Base-by-base conservation (phyloP, 2,797 vertebrate genomes). In the Lacerta viridis region DNA sequence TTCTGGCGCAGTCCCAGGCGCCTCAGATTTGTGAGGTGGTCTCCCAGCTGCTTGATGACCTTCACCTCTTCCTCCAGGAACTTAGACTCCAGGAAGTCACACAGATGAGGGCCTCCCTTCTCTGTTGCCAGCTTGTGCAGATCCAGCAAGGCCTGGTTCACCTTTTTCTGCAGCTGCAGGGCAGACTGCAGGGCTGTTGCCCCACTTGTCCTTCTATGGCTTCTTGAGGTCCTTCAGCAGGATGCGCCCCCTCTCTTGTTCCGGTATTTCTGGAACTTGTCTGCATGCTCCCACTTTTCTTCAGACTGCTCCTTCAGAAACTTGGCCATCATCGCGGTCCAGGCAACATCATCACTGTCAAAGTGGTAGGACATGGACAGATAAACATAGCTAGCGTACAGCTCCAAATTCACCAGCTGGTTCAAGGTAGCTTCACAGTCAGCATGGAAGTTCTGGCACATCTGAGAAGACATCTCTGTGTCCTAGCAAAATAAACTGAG, bases 251-350 rank as follows among this genome's bases (percentile, higher is more conserved):
- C 83, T 39, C 97, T 91, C 5, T 96, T 97, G 94, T 97, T 97
- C 94, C 97, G 98, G 91, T 97, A 97, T 68, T 94, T 91, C 89
- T 98, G 91, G 33, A 98, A 93, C 87, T 33, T 98, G 3, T 98
- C 92, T 0, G 97, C 96, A 4, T 97, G 96, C 87, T 97, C 96
- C 23, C 85, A 88, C 93, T 98, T 96, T 92, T 98, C 96, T 0
- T 96, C 91, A 0, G 96, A 97, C 92, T 96, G 97, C 91, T 98
- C 95, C 92, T 97, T 97, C 93, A 98, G 97, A 95, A 97, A 98
- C 39, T 97, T 96, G 10, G 97, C 61, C 55, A 98, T 97, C 17
- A 98, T 33, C 33, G 33, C 33, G 33, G 33, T 33, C 33, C 33
- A 97, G 23, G 98, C 97, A 27, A 97, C 96, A 83, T 98, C 97